These are phyloP conservation scores for Leptoclinus maculatus DNA, from an alignment of 2,797 vertebrate species.

Conservation along the genomic window DNA sequence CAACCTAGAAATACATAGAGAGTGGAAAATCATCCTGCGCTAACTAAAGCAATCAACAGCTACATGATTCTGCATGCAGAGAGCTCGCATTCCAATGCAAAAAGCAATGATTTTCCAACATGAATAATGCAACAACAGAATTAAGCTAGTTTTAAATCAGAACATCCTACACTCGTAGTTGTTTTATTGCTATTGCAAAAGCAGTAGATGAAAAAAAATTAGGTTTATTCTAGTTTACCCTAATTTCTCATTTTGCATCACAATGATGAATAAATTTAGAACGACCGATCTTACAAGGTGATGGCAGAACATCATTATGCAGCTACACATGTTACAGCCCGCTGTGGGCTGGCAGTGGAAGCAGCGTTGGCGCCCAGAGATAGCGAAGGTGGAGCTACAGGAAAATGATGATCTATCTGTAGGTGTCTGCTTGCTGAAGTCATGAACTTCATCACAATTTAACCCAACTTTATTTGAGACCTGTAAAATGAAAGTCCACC, in stretches of 20 bases:
- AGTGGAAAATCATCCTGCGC: constrained; percentile 37
- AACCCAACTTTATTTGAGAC: constrained; percentile 18
- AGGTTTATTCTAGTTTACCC: neutral
- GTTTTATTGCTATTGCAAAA: neutral
- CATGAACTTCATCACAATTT: constrained; percentile 2
- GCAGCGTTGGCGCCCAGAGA: neutral
- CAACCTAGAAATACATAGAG: constrained; percentile 10
- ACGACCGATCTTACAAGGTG: neutral
- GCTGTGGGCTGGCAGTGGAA: neutral
- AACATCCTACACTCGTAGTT: constrained; percentile 1
- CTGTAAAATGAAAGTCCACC: constrained; percentile 2
- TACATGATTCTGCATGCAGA: neutral
- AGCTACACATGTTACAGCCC: neutral
- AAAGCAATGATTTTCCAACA: constrained; percentile 14
- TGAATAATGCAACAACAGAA: constrained; percentile 7
- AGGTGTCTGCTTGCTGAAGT: neutral
- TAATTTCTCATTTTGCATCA: neutral
- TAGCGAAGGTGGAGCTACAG: neutral
- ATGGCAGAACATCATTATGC: neutral
- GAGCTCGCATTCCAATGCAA: neutral
- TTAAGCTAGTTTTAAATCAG: neutral
- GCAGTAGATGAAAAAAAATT: neutral
- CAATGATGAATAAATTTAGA: neutral
- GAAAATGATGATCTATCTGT: constrained; percentile 10
- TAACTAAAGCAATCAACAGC: constrained; percentile 44